Base-by-base conservation (phyloP, 2,888 invertebrate species). In the Falcaria lacertinaria region DNA sequence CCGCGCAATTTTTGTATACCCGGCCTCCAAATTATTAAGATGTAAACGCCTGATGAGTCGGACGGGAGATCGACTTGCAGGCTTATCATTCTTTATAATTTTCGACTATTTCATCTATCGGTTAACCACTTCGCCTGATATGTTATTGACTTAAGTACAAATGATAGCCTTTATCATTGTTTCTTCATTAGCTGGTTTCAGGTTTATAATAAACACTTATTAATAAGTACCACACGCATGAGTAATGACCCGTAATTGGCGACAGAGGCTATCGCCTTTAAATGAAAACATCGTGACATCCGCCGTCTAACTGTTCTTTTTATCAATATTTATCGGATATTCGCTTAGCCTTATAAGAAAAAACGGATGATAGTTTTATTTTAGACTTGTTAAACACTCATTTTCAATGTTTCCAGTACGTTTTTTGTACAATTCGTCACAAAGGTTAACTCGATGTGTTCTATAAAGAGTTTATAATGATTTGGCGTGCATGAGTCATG, bases 271-370 rank as follows among this genome's bases (percentile, higher is more conserved):
- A 82, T 85, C 82, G 76, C 73, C 68, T 71, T 68, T 63, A 71
- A 81, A 75, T 80, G 70, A 81, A 78, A 73, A 74, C 77, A 65
- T 70, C 86, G 85, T 86, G 87, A 86, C 85, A 86, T 86, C 87
- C 87, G 87, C 69, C 57, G 54, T 49, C 59, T 81, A 80, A 83
- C 84, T 74, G 84, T 81, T 60, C 65, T 67, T 62, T 50, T 63
- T 74, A 72, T 74, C 68, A 57, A 60, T 55, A 48, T 47, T 54
- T 51, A 45, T 47, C 54, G 53, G 49, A 54, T 43, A 42, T 43
- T 39, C 41, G 34, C 11, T 28, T 11, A 28, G 28, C 28, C 33
- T 32, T 44, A 48, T 52, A 50, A 51, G 34, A 46, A 45, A 45
- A 22, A 45, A 48, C 41, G 42, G 43, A 39, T 37, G 41, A 34